Evolutionary conservation across 2,888 invertebrate genomes (phyloP).

Genomic region (Dasypolia templi): DNA sequence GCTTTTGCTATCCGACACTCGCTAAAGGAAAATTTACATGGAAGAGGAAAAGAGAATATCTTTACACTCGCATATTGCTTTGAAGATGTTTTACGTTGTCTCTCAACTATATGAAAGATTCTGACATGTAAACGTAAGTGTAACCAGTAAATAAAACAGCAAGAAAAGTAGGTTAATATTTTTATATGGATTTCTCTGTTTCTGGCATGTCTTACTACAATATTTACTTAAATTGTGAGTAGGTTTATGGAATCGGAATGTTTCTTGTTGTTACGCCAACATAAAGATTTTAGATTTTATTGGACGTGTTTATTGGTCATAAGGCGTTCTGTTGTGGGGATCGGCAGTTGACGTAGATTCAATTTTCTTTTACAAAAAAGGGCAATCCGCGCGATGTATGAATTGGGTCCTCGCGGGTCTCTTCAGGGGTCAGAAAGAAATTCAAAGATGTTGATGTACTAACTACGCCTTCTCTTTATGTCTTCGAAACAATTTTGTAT

Average conservation of each 20-base stretch:
- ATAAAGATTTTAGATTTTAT: background rate
- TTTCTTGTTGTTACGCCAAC: conserved; percentile 2
- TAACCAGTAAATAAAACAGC: conserved; percentile 41
- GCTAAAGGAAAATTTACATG: conserved; percentile 68
- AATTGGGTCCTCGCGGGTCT: no score
- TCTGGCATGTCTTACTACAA: conserved; percentile 31
- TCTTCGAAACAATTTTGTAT: no score
- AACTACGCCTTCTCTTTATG: no score
- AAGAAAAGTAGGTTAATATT: conserved; percentile 29
- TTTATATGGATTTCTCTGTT: conserved; percentile 29
- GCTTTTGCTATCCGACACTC: conserved; percentile 65
- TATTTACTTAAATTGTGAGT: conserved; percentile 19
- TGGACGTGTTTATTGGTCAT: no score
- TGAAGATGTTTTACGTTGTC: conserved; percentile 58
- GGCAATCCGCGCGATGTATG: no score
- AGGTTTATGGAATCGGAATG: conserved; percentile 9
- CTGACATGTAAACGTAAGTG: conserved; percentile 43
- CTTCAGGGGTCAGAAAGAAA: no score
- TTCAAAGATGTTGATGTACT: no score
- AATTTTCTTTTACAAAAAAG: no score
- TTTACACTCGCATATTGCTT: conserved; percentile 65
- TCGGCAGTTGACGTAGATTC: no score
- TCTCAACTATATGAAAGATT: conserved; percentile 43
- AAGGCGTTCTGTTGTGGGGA: no score
- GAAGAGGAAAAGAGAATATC: conserved; percentile 66